phyloP scores from a whole-genome alignment of 2,888 invertebrate species.

The Aelia acuminata region DNA sequence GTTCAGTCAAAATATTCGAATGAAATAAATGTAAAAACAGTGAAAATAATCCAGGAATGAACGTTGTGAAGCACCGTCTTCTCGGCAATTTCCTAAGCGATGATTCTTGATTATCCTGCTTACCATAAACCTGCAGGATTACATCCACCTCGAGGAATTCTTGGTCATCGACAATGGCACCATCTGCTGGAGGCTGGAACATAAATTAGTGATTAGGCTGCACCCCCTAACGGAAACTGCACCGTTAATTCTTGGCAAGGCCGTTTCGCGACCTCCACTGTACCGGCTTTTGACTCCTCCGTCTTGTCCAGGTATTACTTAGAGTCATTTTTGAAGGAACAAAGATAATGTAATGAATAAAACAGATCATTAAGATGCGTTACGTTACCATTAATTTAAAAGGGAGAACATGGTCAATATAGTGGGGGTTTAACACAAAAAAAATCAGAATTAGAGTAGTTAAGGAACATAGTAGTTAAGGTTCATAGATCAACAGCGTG shows the following conservation, averaged over 20 bases:
- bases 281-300: not conserved
- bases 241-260: slow-evolving; percentile 33
- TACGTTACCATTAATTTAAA: too few relatives aligned
- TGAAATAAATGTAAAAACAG: too few relatives aligned
- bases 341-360: not conserved
- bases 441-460: too few relatives aligned
- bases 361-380: too few relatives aligned
- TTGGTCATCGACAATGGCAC: not conserved
- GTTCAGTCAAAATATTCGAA: too few relatives aligned
- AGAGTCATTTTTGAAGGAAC: not conserved
- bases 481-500: too few relatives aligned
- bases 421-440: too few relatives aligned
- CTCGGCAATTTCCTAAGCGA: too few relatives aligned
- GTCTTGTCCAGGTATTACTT: not conserved
- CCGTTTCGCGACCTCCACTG: not conserved
- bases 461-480: too few relatives aligned
- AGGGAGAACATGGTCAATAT: too few relatives aligned
- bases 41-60: too few relatives aligned
- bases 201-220: slow-evolving; percentile 12
- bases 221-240: slow-evolving; percentile 35
- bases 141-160: not conserved
- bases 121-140: not conserved
- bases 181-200: not conserved
- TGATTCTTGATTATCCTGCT: not conserved
- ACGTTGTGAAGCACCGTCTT: too few relatives aligned